phyloP scores from a whole-genome alignment of 92 coral and sea anemone genomes.

The Zoanthus sansibaricus region DNA sequence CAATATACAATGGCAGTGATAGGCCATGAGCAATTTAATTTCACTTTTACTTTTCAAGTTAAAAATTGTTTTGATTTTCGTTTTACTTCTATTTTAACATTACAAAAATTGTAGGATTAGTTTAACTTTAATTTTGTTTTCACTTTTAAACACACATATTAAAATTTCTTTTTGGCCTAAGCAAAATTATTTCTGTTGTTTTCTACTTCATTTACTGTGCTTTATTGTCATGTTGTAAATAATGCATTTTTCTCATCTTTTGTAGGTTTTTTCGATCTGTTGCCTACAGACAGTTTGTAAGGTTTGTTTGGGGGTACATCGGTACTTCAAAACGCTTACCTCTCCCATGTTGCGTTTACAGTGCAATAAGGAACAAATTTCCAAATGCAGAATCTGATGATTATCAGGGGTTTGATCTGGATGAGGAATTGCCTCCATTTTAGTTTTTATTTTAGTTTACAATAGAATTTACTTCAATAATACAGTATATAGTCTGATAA shows the following conservation, averaged over 20 bases:
- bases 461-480: background rate
- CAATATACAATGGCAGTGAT: background rate
- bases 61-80: background rate
- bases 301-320: background rate
- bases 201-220: background rate
- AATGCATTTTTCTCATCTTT: background rate
- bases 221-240: background rate
- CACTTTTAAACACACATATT: background rate
- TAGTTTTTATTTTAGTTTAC: background rate
- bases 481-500: background rate
- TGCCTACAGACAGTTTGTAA: background rate
- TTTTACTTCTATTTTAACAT: background rate
- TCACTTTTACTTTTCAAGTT: background rate
- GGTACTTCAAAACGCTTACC: background rate
- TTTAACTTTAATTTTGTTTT: background rate
- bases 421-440: constrained; percentile 13
- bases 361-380: background rate
- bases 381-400: background rate
- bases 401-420: constrained; percentile 8
- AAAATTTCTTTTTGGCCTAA: background rate
- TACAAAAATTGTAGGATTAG: background rate
- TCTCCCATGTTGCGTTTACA: background rate
- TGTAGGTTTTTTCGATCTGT: background rate
- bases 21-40: background rate
- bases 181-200: background rate